Evolutionary conservation across 2,888 invertebrate genomes (phyloP), one percentile per base, ranked within the genome.

Genomic region (Lissonota sp.): DNA sequence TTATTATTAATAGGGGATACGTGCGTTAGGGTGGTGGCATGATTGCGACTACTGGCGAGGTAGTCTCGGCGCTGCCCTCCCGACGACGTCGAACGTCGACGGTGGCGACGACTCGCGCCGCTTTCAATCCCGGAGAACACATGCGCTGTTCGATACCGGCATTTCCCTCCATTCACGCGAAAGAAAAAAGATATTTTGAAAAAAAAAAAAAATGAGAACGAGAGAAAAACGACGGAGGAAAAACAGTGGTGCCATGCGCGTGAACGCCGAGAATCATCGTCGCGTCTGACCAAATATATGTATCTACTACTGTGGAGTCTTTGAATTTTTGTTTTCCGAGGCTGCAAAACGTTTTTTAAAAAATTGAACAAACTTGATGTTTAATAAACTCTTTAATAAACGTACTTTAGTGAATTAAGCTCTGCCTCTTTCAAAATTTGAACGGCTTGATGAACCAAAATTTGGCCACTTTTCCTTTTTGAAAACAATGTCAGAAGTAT

Each of bases 1-100:
- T 55, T 16, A 67, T 44, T 55, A 44, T 57, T 63, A 49, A 51
- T 69, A 82, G 74, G 62, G 84, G 82, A 86, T 86, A 87, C 89
- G 88, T 87, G 88, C 87, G 89, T 90, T 90, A 90, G 90, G 89
- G 88, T 90, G 92, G 89, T 91, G 91, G 92, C 92, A 92, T 92
- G 89, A 90, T 91, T 89, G 89, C 91, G 90, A 92, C 92, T 92
- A 89, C 84, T 72, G 74, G 49, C 84, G 85, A 85, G 85, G 74
- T 60, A 79, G 85, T 84, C 86, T 85, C 82, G 88, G 87, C 89
- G 89, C 89, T 87, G 87, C 87, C 87, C 88, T 88, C 88, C 80
- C 85, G 71, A 44, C 78, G 67, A 57, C 74, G 60, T 73, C 86
- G 87, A 83, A 88, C 89, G 67, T 42, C 40, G 67, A 67, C 67